These are phyloP conservation scores for Anguilla japonica DNA, from an alignment of 2,113 vertebrate genomes.

Conservation along the genomic window DNA sequence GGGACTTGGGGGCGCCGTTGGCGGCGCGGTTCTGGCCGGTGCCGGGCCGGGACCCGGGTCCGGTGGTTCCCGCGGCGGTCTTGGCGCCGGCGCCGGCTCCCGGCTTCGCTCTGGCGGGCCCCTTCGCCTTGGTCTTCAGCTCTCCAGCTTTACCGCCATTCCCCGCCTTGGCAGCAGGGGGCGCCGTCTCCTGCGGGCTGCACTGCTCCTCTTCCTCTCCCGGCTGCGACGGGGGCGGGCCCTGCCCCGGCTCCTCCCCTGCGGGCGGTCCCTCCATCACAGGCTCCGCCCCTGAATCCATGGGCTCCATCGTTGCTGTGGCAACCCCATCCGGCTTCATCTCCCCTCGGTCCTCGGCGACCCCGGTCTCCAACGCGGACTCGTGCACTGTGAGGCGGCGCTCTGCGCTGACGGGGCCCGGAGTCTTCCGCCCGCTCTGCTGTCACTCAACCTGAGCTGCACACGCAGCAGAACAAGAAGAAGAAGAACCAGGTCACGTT, in stretches of 20 bases:
- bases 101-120: constrained; percentile 33
- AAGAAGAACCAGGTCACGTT: no score
- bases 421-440: not conserved
- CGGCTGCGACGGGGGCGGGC: constrained; percentile 26
- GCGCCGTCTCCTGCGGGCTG: not conserved
- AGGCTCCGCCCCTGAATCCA: constrained; percentile 49
- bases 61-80: constrained; percentile 29
- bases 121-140: constrained; percentile 53
- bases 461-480: not conserved
- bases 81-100: constrained; percentile 33
- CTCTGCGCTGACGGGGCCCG: not conserved
- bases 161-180: constrained; percentile 33
- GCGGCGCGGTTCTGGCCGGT: constrained; percentile 32
- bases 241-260: constrained; percentile 40
- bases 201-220: constrained; percentile 28
- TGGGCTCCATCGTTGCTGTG: constrained; percentile 63
- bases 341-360: constrained; percentile 28
- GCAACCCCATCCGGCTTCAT: constrained; percentile 75
- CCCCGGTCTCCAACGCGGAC: not conserved
- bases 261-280: constrained; percentile 23
- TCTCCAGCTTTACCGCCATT: constrained; percentile 47
- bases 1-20: constrained; percentile 44
- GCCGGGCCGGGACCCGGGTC: constrained; percentile 38
- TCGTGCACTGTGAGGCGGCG: not conserved
- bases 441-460: not conserved